A percentile compares a stretch with the other conserved stretches of the same genome.
Conservation (phyloP, 2,888 invertebrate genomes). For the Villa cingulata region DNA sequence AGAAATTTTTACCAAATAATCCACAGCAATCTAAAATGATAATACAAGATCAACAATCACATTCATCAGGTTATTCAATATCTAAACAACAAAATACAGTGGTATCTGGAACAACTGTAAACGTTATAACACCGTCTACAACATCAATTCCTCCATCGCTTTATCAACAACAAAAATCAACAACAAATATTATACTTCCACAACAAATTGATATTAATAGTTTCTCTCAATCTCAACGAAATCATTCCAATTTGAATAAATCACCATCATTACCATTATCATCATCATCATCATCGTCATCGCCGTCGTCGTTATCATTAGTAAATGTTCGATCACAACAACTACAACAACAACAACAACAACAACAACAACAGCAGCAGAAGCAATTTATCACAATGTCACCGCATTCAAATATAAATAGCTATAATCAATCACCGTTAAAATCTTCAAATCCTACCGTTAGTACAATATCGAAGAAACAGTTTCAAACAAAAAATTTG, state of each 20-base stretch:
- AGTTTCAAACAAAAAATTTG: background rate
- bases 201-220: conserved; percentile 2
- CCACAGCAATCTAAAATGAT: no score
- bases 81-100: conserved; percentile 1
- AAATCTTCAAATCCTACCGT: background rate
- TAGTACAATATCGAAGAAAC: background rate
- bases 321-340: background rate
- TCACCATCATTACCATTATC: no score
- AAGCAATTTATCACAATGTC: no score
- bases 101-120: no score
- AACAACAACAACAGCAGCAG: no score
- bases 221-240: conserved; percentile 12
- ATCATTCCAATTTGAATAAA: conserved; percentile 33
- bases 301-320: background rate
- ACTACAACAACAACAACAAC: background rate
- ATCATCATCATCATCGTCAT: background rate
- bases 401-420: background rate
- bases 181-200: background rate
- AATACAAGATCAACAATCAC: conserved; percentile 17
- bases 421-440: background rate
- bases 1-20: no score
- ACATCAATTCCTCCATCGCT: no score
- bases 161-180: no score
- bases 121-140: no score
- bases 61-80: conserved; percentile 9